These are phyloP conservation scores for Coleophora deauratella DNA, from an alignment of 2,888 invertebrate genomes.

Conservation along the genomic window DNA sequence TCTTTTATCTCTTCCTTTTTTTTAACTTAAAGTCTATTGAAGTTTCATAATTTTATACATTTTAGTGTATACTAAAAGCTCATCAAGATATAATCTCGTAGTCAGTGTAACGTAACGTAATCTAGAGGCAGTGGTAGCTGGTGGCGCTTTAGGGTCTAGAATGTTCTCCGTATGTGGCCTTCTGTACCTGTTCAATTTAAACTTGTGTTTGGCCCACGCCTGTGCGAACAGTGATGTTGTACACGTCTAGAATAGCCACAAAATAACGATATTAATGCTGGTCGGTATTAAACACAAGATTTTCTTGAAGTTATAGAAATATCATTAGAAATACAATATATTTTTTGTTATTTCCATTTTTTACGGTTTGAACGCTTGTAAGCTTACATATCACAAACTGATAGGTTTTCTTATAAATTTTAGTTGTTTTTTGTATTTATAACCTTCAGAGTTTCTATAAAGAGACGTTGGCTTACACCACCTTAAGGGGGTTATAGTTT, in stretches of 20 bases:
- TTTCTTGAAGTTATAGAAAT: constrained; percentile 14
- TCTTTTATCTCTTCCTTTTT: too few relatives aligned
- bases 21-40: too few relatives aligned
- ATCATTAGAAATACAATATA: constrained; percentile 16
- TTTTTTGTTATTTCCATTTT: constrained; percentile 11
- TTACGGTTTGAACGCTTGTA: constrained; percentile 8
- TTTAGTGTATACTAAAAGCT: not conserved
- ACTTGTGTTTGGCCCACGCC: constrained; percentile 6
- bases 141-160: constrained; percentile 1
- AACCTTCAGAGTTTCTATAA: too few relatives aligned
- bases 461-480: too few relatives aligned
- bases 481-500: too few relatives aligned
- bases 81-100: constrained; percentile 10
- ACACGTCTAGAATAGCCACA: not conserved
- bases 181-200: constrained; percentile 25
- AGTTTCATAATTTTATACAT: too few relatives aligned
- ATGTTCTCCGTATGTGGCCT: constrained; percentile 24
- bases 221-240: too few relatives aligned
- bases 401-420: too few relatives aligned
- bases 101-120: constrained; percentile 8
- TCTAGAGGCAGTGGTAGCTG: constrained; percentile 13
- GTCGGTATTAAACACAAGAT: not conserved
- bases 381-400: constrained; percentile 10
- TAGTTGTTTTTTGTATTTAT: too few relatives aligned
- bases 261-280: too few relatives aligned